Evolutionary conservation across 2,888 invertebrate genomes (phyloP), one percentile per base, ranked within the genome.

Genomic region (Drosophila meridionalis): DNA sequence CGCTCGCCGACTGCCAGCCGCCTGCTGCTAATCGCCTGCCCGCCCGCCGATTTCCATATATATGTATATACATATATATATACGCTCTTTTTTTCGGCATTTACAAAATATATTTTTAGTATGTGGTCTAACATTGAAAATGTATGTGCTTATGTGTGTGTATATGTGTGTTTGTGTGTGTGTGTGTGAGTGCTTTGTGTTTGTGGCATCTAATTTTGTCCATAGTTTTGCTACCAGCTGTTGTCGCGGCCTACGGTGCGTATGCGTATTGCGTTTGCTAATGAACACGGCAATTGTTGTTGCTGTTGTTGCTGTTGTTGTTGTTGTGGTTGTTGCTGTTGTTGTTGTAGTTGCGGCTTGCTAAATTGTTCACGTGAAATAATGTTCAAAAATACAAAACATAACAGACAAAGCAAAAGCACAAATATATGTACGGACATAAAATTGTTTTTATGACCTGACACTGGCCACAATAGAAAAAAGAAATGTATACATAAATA

Each of bases 111-210:
- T 84, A 87, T 82, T 79, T 84, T 76, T 89, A 78, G 87, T 48
- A 40, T 69, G 69, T 82, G 75, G 85, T 56, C 73, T 89, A 86
- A 82, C 85, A 86, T 86, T 86, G 90, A 86, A 86, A 87, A 76
- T 66, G 45, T 50, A 56, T 42, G 26, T n/a, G 20, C 28, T 43
- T 3, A 14, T 20, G 6, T 36, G 3, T 40, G 40, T 64, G 42
- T 45, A 48, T 3, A 14, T 20, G 6, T 36, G 3, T 40, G 28
- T 64, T 38, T 45, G 45, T 57, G 28, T n/a, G 20, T 42, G n/a
- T 45, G 4, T 40, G 36, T 64, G 30, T 12, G 30, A 45, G 14
- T 57, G 34, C 57, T 57, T 34, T 34, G 50, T 38, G 48, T 55
- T 50, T 57, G 66, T 60, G 78, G 55, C 52, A 48, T 81, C 87